phyloP scores from a whole-genome alignment of 2,888 invertebrate genomes.

The Marasmarcha lunaedactyla region DNA sequence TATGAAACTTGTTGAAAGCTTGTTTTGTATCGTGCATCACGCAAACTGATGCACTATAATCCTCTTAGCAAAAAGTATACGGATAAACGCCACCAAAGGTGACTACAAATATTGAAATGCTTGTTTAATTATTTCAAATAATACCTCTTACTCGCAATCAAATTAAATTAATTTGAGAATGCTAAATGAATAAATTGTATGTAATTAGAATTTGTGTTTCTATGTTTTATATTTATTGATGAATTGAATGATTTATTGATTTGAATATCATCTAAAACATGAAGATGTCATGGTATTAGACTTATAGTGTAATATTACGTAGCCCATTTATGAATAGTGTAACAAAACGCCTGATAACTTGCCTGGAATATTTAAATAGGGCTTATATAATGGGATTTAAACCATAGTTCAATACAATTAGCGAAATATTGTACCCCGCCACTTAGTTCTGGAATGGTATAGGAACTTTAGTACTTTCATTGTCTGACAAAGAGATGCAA shows the following conservation, averaged over 20 bases:
- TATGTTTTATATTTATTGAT: constrained; percentile 29
- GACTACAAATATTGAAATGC: constrained; percentile 35
- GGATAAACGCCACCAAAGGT: constrained; percentile 49
- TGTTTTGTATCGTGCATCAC: constrained; percentile 32
- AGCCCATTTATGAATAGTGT: neutral
- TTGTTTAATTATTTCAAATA: constrained; percentile 20
- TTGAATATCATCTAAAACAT: constrained; percentile 23
- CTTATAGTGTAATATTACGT: constrained; percentile 12
- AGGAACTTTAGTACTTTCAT: neutral
- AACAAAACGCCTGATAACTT: constrained; percentile 56
- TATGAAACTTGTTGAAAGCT: constrained; percentile 3
- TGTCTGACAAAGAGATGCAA: constrained; percentile 23
- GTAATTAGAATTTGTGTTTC: constrained; percentile 29
- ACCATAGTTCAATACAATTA: constrained; percentile 39
- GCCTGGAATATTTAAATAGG: constrained; percentile 41
- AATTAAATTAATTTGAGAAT: constrained; percentile 27
- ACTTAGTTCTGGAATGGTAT: neutral
- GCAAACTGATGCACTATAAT: constrained; percentile 36
- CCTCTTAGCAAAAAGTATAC: constrained; percentile 54
- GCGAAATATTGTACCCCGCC: constrained; percentile 30
- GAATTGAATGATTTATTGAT: constrained; percentile 24
- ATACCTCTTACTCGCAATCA: constrained; percentile 14
- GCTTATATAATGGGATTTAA: constrained; percentile 40
- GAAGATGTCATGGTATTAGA: constrained; percentile 47
- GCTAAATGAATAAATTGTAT: constrained; percentile 25